Evolutionary conservation across 2,797 vertebrate genomes (phyloP).

Genomic region (Microchirus variegatus): DNA sequence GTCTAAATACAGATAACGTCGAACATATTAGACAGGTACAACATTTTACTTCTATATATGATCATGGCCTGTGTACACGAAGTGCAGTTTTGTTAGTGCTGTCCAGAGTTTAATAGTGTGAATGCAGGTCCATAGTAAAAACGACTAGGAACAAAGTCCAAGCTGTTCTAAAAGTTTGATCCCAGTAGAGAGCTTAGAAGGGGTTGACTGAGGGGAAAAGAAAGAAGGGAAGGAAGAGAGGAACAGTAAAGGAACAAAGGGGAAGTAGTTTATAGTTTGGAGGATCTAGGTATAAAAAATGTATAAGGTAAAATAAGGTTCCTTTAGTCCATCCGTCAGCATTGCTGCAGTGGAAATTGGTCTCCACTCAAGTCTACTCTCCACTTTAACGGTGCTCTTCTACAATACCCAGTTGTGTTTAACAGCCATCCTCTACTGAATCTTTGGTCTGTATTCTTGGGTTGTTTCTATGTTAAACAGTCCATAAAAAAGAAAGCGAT

Average conservation of each 20-base stretch:
- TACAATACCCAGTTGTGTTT: slow-evolving; percentile 19
- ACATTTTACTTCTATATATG: not conserved
- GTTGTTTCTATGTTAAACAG: slow-evolving; percentile 1
- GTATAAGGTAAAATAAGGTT: slow-evolving; percentile 73
- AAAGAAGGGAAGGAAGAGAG: slow-evolving; percentile 27
- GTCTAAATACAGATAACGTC: too few relatives aligned
- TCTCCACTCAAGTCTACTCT: slow-evolving; percentile 47
- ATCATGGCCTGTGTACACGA: not conserved
- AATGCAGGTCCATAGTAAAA: not conserved
- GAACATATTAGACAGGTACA: too few relatives aligned
- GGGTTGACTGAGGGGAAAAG: slow-evolving; percentile 46
- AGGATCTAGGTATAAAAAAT: slow-evolving; percentile 72
- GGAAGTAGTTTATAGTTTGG: slow-evolving; percentile 67
- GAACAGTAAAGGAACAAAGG: slow-evolving; percentile 52
- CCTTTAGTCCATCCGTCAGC: slow-evolving; percentile 68
- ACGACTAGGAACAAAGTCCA: slow-evolving; percentile 49
- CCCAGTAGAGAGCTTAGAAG: slow-evolving; percentile 55
- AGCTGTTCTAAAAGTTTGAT: slow-evolving; percentile 48
- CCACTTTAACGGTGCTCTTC: slow-evolving; percentile 28
- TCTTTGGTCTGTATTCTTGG: slow-evolving; percentile 3
- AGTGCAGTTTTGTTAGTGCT: not conserved
- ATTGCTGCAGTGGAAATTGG: slow-evolving; percentile 64
- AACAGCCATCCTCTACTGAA: slow-evolving; percentile 9
- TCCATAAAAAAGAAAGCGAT: not conserved
- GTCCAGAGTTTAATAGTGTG: slow-evolving; percentile 1